Evolutionary conservation across 2,797 vertebrate genomes (phyloP).

Genomic region (Xenopus petersii): DNA sequence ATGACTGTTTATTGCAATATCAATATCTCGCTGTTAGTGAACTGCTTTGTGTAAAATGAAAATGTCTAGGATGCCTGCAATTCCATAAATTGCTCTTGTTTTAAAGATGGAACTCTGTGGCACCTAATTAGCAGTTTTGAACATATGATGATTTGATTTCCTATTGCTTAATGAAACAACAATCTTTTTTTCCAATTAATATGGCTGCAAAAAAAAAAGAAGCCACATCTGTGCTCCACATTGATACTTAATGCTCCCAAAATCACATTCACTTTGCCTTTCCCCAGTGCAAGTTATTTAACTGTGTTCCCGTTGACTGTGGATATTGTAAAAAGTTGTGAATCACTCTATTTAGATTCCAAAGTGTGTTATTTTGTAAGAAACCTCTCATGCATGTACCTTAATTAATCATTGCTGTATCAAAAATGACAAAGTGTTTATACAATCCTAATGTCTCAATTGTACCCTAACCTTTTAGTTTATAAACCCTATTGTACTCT

Average conservation of each 20-base stretch:
- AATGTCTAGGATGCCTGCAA: slow-evolving; percentile 20
- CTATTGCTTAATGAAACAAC: slow-evolving; percentile 25
- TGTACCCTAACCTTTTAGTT: too few relatives aligned
- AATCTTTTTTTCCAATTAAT: slow-evolving; percentile 5
- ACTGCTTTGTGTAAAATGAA: slow-evolving; percentile 24
- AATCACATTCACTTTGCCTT: background rate
- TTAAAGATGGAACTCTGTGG: slow-evolving; percentile 15
- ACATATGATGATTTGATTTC: slow-evolving; percentile 11
- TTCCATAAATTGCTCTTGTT: slow-evolving; percentile 27
- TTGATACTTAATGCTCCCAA: slow-evolving; percentile 1
- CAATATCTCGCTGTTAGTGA: slow-evolving; percentile 17
- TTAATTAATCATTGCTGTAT: too few relatives aligned
- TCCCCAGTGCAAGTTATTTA: too few relatives aligned
- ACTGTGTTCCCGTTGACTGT: too few relatives aligned
- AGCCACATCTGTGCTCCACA: slow-evolving; percentile 7
- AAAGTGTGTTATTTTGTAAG: too few relatives aligned
- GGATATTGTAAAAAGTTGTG: too few relatives aligned
- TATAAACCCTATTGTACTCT: too few relatives aligned
- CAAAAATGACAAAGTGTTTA: too few relatives aligned
- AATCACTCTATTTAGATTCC: too few relatives aligned
- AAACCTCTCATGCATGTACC: too few relatives aligned
- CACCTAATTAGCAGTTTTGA: slow-evolving; percentile 30
- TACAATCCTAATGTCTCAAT: too few relatives aligned
- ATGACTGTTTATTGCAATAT: slow-evolving; percentile 34
- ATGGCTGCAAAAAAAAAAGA: background rate